Percentiles rank a stretch among this genome's conserved stretches.
phyloP scores from a whole-genome alignment of 2,113 vertebrate species.

The Laticauda colubrina region DNA sequence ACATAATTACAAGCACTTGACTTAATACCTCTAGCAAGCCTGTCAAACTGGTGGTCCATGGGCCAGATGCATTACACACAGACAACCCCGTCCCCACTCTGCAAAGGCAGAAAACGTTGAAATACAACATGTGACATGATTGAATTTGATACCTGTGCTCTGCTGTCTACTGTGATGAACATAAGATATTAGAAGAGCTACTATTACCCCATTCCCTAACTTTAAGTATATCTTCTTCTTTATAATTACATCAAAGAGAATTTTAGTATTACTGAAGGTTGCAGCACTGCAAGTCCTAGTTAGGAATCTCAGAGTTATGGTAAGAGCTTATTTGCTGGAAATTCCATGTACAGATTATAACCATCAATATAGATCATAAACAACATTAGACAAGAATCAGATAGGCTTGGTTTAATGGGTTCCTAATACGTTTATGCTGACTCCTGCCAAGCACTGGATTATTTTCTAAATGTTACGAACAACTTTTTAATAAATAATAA shows the following conservation, averaged over 20 bases:
- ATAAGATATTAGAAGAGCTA: background rate
- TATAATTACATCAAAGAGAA: background rate
- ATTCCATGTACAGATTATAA: background rate
- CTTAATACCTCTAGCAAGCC: background rate
- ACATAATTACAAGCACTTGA: background rate
- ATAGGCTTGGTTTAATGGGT: background rate
- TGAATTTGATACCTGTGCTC: too few species aligned
- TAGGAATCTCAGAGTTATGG: background rate
- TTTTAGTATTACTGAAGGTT: background rate
- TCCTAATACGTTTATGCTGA: background rate
- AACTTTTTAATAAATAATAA: background rate
- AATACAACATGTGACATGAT: too few species aligned
- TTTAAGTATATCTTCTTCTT: background rate
- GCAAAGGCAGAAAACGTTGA: too few species aligned
- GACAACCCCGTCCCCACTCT: too few species aligned
- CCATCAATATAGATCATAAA: background rate
- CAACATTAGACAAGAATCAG: background rate
- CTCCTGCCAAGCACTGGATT: background rate
- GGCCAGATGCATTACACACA: accelerated
- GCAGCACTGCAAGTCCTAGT: background rate
- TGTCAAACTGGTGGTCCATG: too few species aligned
- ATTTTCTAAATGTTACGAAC: background rate
- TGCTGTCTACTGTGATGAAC: too few species aligned
- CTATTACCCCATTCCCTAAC: background rate
- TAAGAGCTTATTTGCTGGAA: background rate